These are phyloP conservation scores for Leptopilina syphax DNA, from an alignment of 2,888 invertebrate species.

Conservation along the genomic window DNA sequence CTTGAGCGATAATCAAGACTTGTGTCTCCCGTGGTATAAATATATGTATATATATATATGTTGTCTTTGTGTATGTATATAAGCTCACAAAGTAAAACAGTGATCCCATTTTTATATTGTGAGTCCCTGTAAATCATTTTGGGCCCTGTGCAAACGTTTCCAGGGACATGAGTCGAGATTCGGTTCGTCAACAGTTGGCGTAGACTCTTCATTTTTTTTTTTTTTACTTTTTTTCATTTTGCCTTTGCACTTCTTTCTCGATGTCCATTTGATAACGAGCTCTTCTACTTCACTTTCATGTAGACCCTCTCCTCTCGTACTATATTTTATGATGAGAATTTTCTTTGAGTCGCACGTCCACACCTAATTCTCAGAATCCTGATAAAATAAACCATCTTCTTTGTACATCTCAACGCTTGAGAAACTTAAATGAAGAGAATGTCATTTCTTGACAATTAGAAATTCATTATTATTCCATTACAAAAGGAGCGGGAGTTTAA, in stretches of 20 bases:
- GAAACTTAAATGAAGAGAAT: constrained; percentile 8
- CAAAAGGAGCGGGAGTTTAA: too few species aligned
- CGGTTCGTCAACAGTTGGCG: constrained; percentile 64
- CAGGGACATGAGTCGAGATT: constrained; percentile 64
- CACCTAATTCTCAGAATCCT: constrained; percentile 21
- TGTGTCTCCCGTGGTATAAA: constrained; percentile 64
- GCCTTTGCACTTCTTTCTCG: constrained; percentile 57
- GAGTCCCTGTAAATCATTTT: constrained; percentile 74
- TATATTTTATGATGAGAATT: background rate
- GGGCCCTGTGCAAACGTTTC: constrained; percentile 68
- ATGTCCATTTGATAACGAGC: constrained; percentile 69
- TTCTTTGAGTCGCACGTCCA: constrained; percentile 29
- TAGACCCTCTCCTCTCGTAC: background rate
- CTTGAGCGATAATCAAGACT: constrained; percentile 74
- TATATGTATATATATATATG: too few species aligned
- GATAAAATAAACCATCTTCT: constrained; percentile 22
- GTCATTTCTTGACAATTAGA: background rate
- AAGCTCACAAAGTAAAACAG: constrained; percentile 57
- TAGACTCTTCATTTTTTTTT: constrained; percentile 59
- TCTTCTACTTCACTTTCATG: constrained; percentile 54
- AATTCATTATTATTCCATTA: too few species aligned
- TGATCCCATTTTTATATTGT: constrained; percentile 71
- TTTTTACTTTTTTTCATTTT: constrained; percentile 54
- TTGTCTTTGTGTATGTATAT: constrained; percentile 5
- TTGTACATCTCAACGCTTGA: background rate